Conservation (phyloP, 2,888 invertebrate species). For the Euproctis similis region DNA sequence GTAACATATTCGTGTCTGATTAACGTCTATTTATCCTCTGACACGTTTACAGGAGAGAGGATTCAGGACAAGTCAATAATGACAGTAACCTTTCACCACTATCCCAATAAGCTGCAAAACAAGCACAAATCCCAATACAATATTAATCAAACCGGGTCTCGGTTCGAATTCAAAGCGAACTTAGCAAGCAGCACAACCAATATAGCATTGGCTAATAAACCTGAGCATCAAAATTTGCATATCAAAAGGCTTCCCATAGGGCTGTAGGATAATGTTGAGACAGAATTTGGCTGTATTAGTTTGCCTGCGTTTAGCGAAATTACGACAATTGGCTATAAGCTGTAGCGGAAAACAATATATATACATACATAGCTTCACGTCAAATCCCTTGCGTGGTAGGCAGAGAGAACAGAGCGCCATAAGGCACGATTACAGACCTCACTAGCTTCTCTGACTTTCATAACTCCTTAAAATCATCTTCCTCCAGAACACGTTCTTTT, state of each 20-base stretch:
- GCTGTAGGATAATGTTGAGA: constrained; percentile 42
- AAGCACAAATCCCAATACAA: constrained; percentile 13
- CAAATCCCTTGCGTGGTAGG: too few relatives aligned
- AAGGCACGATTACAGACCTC: too few relatives aligned
- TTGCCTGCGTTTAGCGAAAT: too few relatives aligned
- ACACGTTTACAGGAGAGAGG: neutral
- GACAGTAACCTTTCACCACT: constrained; percentile 2
- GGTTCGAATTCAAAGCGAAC: constrained; percentile 15
- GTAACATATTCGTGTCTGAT: too few relatives aligned
- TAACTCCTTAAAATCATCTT: too few relatives aligned
- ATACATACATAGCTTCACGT: too few relatives aligned
- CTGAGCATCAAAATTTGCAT: constrained; percentile 62
- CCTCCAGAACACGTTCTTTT: too few relatives aligned
- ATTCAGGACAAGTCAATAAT: neutral
- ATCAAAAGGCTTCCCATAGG: constrained; percentile 46
- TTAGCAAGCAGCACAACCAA: constrained; percentile 41
- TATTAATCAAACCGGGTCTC: constrained; percentile 20
- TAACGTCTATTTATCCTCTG: too few relatives aligned
- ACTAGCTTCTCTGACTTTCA: too few relatives aligned
- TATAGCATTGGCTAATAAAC: constrained; percentile 60
- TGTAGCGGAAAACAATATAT: too few relatives aligned
- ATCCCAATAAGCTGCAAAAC: constrained; percentile 6
- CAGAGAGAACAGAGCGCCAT: too few relatives aligned
- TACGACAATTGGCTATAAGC: too few relatives aligned
- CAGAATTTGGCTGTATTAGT: constrained; percentile 52